Conservation (phyloP, 2,113 vertebrate species). For the Pyrgilauda ruficollis region DNA sequence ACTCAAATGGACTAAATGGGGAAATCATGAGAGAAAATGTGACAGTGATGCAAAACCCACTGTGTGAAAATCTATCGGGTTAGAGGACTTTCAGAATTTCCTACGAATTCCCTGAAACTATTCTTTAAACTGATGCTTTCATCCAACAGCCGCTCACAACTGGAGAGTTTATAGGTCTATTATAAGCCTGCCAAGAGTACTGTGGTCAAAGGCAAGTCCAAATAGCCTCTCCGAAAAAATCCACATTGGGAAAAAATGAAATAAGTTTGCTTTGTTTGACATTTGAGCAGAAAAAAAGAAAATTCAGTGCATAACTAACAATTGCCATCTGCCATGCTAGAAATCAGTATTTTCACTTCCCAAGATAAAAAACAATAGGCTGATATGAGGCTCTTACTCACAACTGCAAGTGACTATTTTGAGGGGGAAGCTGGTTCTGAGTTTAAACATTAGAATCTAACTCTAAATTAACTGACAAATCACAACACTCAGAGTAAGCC, state of each 20-base stretch:
- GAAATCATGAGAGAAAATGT: not conserved
- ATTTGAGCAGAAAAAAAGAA: conserved; percentile 4
- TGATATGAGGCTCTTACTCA: not conserved
- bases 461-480: not conserved
- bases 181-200: conserved; percentile 34
- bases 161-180: conserved; percentile 36
- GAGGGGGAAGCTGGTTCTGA: not conserved
- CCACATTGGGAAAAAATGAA: conserved; percentile 4
- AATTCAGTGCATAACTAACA: not conserved
- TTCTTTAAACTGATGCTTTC: conserved; percentile 6
- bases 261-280: not conserved
- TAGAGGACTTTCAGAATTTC: conserved; percentile 19
- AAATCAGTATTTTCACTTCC: not conserved
- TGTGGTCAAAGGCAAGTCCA: conserved; percentile 42
- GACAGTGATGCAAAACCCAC: not conserved
- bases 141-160: conserved; percentile 23
- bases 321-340: not conserved
- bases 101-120: not conserved
- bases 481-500: not conserved
- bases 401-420: not conserved
- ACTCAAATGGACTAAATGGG: not conserved
- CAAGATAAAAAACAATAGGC: not conserved
- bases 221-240: conserved; percentile 15
- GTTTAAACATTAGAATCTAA: not conserved
- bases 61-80: not conserved